A percentile compares a stretch with the other conserved stretches of the same genome.
Conservation (phyloP, 2,113 vertebrate species). For the Aleadryas rufinucha region DNA sequence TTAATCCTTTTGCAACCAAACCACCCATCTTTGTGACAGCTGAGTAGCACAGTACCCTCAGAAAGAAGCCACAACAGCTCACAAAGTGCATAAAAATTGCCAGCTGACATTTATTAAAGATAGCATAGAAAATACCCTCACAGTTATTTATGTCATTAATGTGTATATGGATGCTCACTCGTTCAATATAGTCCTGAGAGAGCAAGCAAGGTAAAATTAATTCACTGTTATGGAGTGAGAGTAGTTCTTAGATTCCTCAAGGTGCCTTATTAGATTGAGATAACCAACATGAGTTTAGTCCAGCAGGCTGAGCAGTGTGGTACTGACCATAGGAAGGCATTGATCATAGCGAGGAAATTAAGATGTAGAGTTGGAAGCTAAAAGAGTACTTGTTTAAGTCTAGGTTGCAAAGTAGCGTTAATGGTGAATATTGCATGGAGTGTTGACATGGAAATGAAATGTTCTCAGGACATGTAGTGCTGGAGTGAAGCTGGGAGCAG, state of each 20-base stretch:
- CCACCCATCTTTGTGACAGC: constrained; percentile 8
- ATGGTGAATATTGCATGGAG: neutral
- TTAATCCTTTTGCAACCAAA: constrained; percentile 1
- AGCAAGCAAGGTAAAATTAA: neutral
- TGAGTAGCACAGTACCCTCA: neutral
- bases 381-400: neutral
- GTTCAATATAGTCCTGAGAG: neutral
- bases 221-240: neutral
- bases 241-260: neutral
- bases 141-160: neutral
- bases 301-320: neutral
- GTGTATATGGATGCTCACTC: neutral
- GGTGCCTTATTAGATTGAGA: neutral
- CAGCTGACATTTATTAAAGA: neutral
- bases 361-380: neutral
- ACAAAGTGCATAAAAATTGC: neutral
- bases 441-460: neutral
- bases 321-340: neutral
- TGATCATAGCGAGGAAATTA: neutral
- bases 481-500: neutral
- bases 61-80: neutral
- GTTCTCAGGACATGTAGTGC: neutral
- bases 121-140: neutral
- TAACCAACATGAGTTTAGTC: neutral
- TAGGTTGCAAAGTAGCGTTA: neutral